Base-by-base conservation (phyloP, 2,888 invertebrate species). In the Myopa tessellatipennis region DNA sequence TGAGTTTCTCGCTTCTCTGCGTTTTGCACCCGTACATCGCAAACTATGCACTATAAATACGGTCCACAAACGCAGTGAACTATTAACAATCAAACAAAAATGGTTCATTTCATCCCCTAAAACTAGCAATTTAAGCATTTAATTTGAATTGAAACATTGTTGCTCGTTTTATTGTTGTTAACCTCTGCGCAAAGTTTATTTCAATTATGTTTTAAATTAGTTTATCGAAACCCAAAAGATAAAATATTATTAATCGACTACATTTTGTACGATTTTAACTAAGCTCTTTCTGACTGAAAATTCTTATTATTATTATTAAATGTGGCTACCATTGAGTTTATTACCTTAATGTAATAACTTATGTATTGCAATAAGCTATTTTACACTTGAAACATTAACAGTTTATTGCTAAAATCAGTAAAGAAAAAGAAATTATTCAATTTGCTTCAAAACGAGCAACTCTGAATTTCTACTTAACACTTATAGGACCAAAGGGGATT, bases 401-500 rank as follows among this genome's bases (percentile, higher is more conserved):
- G 6, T 45, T 45, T 8, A 45, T 10, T 45, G 6, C 10, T 26
- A 26, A 26, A 26, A 26, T 26, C 26, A 26, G 1, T 26, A 26
- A 26, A 26, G 26, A 26, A 26, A 26, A 26, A 26, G 26, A 45
- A 45, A 45, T 45, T 3, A 45, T 10, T 45, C 3, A 45, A 1
- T 10, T 34, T 26, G 4, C 61, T 61, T 26, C 34, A 34, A 26
- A 18, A 38, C 38, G 36, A 65, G n/a, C 65, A 16, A 65, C 55
- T 55, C 5, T 55, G 4, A 55, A 55, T 4, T 55, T 5, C 10
- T 8, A 16, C n/a, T 55, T 55, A 55, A 55, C 55, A 55, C 61
- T 60, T 60, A 68, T 73, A 60, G 72, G 68, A 74, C 72, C 38
- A 67, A 68, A 6, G 10, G 45, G 45, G 7, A 10, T 8, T 10